Evolutionary conservation across 2,113 vertebrate genomes (phyloP).

Genomic region (Colinus virginianus): DNA sequence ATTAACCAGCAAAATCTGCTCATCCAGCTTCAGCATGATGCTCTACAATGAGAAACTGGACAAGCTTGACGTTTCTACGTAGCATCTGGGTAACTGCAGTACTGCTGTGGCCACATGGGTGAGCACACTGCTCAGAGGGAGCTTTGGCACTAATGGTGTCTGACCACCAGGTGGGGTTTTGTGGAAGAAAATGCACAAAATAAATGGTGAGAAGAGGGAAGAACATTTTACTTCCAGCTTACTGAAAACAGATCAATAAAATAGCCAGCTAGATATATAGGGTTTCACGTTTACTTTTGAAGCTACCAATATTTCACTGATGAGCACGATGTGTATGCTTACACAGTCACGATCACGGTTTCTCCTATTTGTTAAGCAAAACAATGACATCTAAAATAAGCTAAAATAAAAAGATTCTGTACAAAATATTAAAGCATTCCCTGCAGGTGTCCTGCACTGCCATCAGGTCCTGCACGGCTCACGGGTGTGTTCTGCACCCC

Average conservation of each 20-base stretch:
- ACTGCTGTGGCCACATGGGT: neutral
- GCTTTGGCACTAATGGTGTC: neutral
- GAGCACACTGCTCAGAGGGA: neutral
- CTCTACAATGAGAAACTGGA: neutral
- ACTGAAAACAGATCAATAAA: neutral
- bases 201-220: neutral
- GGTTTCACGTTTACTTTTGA: neutral
- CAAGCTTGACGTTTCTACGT: neutral
- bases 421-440: neutral
- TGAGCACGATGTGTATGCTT: rapidly evolving
- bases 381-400: neutral
- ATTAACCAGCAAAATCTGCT: constrained; percentile 1
- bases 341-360: neutral
- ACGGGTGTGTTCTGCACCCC: neutral
- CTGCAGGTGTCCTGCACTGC: neutral
- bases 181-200: neutral
- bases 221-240: neutral
- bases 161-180: neutral
- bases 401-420: neutral
- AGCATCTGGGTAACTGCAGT: neutral
- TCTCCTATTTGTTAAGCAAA: neutral
- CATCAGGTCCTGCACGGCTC: neutral
- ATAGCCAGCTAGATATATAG: neutral
- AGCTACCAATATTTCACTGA: neutral
- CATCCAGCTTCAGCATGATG: neutral